Base-by-base conservation (phyloP, 2,797 vertebrate species). In the Falco novaeseelandiae region DNA sequence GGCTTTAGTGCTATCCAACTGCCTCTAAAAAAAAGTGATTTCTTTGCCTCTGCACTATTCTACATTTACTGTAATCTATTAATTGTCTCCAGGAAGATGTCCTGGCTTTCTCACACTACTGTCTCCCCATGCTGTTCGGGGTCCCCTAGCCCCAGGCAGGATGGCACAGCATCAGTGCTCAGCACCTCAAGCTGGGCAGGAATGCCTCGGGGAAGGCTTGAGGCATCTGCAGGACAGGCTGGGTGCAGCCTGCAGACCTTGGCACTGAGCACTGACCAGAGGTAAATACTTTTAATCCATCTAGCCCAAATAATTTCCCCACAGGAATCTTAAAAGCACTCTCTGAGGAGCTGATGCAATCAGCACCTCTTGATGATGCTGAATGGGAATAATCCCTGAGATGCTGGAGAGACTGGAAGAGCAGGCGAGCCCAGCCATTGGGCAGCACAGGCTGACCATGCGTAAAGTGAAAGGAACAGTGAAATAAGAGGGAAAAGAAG, bases 101-200 rank as follows among this genome's bases (percentile, higher is more conserved):
- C 38, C 29, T 38, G 38, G 6, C 25, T 38, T n/a, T 59, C 29
- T 29, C 32, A 4, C 19, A 22, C 7, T 36, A 48, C 22, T 0
- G 1, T 14, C 58, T 69, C 30, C 12, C 12, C 0, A 0, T 4
- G 19, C 8, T 63, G 79, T 49, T 51, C 2, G 16, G 32, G 20
- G 29, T 23, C 8, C 5, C 42, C 29, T 40, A 51, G 49, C 44
- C 2, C 15, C 0, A 8, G 19, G 61, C 58, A 71, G 65, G 38
- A 70, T 61, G 29, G 65, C 32, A 34, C 78, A 85, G 40, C 44
- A 22, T 12, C 66, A 14, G 4, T n/a, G 57, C 61, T 62, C 44
- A 67, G 63, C 77, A 65, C 59, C 40, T 30, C 1, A 8, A 48
- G 48, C 34, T 7, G 11, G 54, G 21, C 62, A 90, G 66, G 19